phyloP scores from a whole-genome alignment of 2,113 vertebrate species.

The Eulacestoma nigropectus region DNA sequence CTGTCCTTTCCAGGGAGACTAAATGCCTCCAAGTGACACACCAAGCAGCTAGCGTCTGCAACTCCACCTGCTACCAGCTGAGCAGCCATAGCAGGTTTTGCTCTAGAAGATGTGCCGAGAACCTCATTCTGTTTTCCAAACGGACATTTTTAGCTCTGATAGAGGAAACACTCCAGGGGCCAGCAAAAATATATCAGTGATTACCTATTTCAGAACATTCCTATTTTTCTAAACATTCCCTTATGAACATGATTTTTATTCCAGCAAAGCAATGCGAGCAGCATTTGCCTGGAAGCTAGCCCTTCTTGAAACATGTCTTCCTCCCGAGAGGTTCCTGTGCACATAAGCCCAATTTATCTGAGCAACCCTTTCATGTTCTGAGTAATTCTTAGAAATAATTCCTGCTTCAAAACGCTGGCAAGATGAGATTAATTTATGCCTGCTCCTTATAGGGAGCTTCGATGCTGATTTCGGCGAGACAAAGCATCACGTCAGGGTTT shows the following conservation, averaged over 20 bases:
- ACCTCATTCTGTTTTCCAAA: not conserved
- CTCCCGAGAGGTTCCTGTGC: not conserved
- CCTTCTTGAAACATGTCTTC: constrained; percentile 58
- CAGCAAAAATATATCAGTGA: not conserved
- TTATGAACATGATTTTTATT: not conserved
- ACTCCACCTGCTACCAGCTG: constrained; percentile 19
- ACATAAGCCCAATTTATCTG: not conserved
- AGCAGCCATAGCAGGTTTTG: constrained; percentile 18
- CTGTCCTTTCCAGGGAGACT: not conserved
- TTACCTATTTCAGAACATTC: not conserved
- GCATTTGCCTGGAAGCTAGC: not conserved
- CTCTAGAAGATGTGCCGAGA: not conserved
- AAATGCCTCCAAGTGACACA: not conserved
- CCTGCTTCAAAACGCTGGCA: not conserved
- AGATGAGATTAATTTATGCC: not conserved
- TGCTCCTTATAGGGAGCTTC: not conserved
- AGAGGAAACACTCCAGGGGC: not conserved
- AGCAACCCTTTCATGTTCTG: not conserved
- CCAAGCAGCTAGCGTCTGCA: not conserved
- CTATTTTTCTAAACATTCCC: not conserved
- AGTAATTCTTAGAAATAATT: not conserved
- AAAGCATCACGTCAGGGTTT: not conserved
- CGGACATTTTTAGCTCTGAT: constrained; percentile 1
- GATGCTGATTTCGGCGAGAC: not conserved
- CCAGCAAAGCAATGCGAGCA: fast-evolving